Conservation (phyloP, 2,113 vertebrate genomes). For the Hypomesus transpacificus region DNA sequence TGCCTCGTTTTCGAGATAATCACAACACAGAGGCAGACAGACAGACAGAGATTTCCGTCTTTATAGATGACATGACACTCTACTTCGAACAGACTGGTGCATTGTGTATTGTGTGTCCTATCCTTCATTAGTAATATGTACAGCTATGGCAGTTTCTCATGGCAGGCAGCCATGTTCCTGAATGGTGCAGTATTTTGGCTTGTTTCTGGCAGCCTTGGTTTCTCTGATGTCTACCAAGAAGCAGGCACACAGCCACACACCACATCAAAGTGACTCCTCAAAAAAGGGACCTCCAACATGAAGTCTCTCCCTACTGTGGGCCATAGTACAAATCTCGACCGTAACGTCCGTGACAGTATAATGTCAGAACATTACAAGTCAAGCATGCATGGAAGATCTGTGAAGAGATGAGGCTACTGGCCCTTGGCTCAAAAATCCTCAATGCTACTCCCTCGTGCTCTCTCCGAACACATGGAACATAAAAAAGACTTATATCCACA, state of each 20-base stretch:
- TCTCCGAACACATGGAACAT: too few species aligned
- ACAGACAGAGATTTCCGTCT: too few species aligned
- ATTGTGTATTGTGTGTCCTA: background rate
- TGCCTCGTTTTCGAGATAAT: too few species aligned
- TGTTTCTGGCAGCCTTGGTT: conserved; percentile 18
- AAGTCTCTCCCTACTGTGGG: background rate
- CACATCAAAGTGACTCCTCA: conserved; percentile 18
- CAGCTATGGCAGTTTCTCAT: conserved; percentile 24
- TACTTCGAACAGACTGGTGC: too few species aligned
- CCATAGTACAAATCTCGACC: background rate
- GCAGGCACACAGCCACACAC: conserved; percentile 13
- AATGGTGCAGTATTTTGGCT: conserved; percentile 11
- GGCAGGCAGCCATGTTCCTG: conserved; percentile 1
- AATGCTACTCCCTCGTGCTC: too few species aligned
- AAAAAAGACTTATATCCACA: too few species aligned
- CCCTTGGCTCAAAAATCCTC: too few species aligned
- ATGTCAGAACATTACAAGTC: background rate
- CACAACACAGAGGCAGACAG: too few species aligned
- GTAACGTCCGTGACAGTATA: background rate
- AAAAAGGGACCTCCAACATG: background rate
- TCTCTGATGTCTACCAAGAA: conserved; percentile 22
- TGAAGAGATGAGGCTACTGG: too few species aligned
- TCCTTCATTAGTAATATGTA: conserved; percentile 17
- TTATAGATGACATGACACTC: too few species aligned
- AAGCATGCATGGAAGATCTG: too few species aligned